phyloP scores from a whole-genome alignment of 2,888 invertebrate genomes.

The Choristoneura rosaceana region DNA sequence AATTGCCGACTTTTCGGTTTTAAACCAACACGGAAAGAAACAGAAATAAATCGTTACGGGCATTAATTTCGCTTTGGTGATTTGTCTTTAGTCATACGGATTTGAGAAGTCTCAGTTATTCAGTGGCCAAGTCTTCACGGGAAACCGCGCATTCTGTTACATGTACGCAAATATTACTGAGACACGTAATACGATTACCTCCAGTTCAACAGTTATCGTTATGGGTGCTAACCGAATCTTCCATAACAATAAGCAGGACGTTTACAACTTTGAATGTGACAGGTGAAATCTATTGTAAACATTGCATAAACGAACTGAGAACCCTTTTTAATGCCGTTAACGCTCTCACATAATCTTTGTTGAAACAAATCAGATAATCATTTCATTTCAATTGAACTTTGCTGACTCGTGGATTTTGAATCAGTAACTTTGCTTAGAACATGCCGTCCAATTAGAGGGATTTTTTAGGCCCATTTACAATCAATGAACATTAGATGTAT shows the following conservation, averaged over 20 bases:
- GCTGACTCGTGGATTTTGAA: not conserved
- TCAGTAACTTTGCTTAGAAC: not conserved
- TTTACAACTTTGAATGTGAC: constrained; percentile 27
- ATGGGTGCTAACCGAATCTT: constrained; percentile 34
- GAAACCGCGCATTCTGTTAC: constrained; percentile 30
- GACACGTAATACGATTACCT: constrained; percentile 35
- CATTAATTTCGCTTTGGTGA: constrained; percentile 30
- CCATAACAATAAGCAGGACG: constrained; percentile 37
- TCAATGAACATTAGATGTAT: not conserved
- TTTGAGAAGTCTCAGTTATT: constrained; percentile 23
- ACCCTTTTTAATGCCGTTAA: constrained; percentile 18
- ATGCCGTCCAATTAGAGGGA: not conserved
- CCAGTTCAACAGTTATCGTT: constrained; percentile 42
- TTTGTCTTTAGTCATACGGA: constrained; percentile 30
- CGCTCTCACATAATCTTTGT: not conserved
- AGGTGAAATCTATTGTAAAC: constrained; percentile 43
- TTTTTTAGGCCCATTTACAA: not conserved
- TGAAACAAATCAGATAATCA: not conserved
- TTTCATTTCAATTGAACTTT: not conserved
- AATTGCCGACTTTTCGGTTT: constrained; percentile 13
- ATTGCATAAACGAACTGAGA: constrained; percentile 32
- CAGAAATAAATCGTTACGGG: constrained; percentile 12
- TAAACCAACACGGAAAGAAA: constrained; percentile 26
- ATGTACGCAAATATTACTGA: constrained; percentile 27
- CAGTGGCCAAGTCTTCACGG: constrained; percentile 19